Conservation (phyloP, 2,888 invertebrate species). For the Cephus spinipes region DNA sequence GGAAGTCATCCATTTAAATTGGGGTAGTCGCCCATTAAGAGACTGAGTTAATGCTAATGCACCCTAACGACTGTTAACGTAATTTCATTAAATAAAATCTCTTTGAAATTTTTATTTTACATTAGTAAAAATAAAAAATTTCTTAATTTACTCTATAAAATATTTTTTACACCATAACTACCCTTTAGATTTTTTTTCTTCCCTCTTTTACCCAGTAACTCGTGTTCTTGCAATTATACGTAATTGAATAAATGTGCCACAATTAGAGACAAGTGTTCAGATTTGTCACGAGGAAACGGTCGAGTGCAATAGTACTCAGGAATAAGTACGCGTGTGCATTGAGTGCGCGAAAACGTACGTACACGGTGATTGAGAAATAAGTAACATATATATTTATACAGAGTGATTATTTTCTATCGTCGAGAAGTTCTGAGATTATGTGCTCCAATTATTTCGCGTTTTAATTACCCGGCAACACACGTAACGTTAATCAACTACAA, state of each 20-base stretch:
- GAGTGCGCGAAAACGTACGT: no score
- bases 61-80: neutral
- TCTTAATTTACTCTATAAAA: neutral
- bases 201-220: neutral
- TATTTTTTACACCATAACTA: no score
- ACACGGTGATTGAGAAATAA: neutral
- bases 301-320: no score
- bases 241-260: neutral
- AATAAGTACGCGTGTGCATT: no score
- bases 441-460: conserved; percentile 38
- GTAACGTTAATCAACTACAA: neutral
- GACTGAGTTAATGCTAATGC: neutral
- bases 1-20: conserved; percentile 49
- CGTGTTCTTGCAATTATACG: neutral
- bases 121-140: no score
- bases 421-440: conserved; percentile 23
- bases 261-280: neutral
- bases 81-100: neutral
- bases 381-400: no score
- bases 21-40: conserved; percentile 16
- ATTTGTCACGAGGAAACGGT: neutral
- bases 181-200: no score
- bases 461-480: conserved; percentile 26
- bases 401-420: conserved; percentile 1
- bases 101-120: neutral